Evolutionary conservation across 2,113 vertebrate species (phyloP), one percentile per base, ranked within the genome.

Genomic region (Passer domesticus): DNA sequence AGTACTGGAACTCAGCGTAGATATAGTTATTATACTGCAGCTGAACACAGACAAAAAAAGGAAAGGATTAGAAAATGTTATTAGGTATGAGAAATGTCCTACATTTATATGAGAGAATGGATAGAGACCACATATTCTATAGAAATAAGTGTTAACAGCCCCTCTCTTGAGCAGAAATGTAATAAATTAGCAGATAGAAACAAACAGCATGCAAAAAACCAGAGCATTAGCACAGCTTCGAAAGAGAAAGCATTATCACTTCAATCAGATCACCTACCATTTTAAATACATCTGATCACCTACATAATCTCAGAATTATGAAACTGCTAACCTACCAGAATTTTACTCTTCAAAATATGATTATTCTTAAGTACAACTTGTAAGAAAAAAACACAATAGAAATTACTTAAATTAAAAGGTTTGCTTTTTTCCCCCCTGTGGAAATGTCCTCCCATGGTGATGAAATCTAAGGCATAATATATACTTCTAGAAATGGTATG

Each of bases 341-440:
- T 35, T 77, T 20, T 83, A 3, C 30, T 55, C 25, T 74, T 87
- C 53, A 66, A 44, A 53, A 70, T n/a, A 81, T 1, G 1, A 14
- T 50, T 81, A 18, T 18, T 69, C 60, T 58, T 23, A 83, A 74
- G 24, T 5, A 31, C 7, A 4, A 39, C 39, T 63, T 67, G 10
- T 58, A 70, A 70, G 56, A 87, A 75, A 5, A 75, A 62, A 91
- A 75, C 7, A 55, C 2, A 49, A 41, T 0, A 82, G 27, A 80
- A 90, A 83, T 25, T 50, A 76, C 11, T 27, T 35, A 37, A 84
- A 82, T 12, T 37, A 19, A 43, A 50, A 85, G 5, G 10, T 27
- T 56, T 56, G 19, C 0, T 15, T 15, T 37, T 43, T 39, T 47
- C 56, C 18, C 8, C 1, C 1, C 14, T 24, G 15, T 47, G 18